Base-by-base conservation (phyloP, 2,888 invertebrate species). In the Chloroclysta siterata region DNA sequence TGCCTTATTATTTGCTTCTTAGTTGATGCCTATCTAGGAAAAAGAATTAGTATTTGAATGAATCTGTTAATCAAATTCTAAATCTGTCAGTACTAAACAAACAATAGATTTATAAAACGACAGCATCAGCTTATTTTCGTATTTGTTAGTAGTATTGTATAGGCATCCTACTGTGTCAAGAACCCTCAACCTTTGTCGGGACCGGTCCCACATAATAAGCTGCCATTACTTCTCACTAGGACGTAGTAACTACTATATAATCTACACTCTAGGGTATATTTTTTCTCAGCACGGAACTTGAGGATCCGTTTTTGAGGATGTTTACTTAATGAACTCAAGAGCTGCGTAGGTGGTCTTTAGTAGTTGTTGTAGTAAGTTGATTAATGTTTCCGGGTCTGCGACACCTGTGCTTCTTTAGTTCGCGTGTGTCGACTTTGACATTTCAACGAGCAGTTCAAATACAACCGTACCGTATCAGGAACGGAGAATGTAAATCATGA, bases 311-410 rank as follows among this genome's bases (percentile, higher is more conserved):
- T 57, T 39, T 58, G 51, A 33, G 41, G 22, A 50, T 55, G 50
- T 60, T 65, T 58, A 46, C 50, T 60, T 44, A 51, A 53, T 52
- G 52, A 41, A 53, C 47, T 57, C 22, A 28, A 61, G 46, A 54
- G 39, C 53, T 53, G 57, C 50, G 58, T 78, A 68, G 75, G 79
- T 78, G 79, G 79, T 75, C 77, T 69, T 63, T 67, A 10, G 51
- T n/a, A n/a, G n/a, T n/a, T n/a, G n/a, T n/a, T n/a, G n/a, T n/a
- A n/a, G n/a, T 36, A 36, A 68, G 65, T 67, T 84, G 81, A 84
- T 78, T 76, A 79, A 84, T 82, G 78, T 75, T 68, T 80, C 79
- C 79, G 77, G 76, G 72, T 73, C 75, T 74, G 63, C 68, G 75
- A 78, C 81, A 79, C 78, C 75, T 76, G 76, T 70, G 71, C 61